Conservation (phyloP, 2,113 vertebrate species). For the Xiphophorus couchianus region DNA sequence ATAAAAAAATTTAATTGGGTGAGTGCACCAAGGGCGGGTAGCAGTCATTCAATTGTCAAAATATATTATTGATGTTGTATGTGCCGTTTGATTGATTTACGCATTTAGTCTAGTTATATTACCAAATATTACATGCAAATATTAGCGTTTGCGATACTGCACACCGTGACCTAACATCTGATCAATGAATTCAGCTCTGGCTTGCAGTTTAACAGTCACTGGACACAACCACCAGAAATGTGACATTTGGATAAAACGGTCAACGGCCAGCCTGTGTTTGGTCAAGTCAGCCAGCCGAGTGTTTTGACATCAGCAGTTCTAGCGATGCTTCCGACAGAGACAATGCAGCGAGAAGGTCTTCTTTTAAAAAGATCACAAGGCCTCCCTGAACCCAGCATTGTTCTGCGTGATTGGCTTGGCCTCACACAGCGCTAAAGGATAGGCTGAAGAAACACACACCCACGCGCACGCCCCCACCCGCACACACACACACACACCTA, state of each 20-base stretch:
- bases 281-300: slow-evolving; percentile 16
- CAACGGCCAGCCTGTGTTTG: neutral
- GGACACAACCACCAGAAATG: neutral
- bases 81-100: too few relatives aligned
- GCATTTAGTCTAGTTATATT: too few relatives aligned
- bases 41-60: too few relatives aligned
- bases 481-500: slow-evolving; percentile 8
- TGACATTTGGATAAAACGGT: neutral
- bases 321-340: slow-evolving; percentile 27
- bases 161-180: neutral
- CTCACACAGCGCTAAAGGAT: slow-evolving; percentile 61
- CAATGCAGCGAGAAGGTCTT: slow-evolving; percentile 31
- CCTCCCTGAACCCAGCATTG: slow-evolving; percentile 56
- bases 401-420: slow-evolving; percentile 67
- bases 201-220: neutral
- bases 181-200: neutral
- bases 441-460: neutral
- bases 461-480: slow-evolving; percentile 5
- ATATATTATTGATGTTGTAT: too few relatives aligned
- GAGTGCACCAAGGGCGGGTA: too few relatives aligned
- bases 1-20: too few relatives aligned
- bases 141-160: too few relatives aligned
- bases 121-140: too few relatives aligned
- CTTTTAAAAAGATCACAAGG: slow-evolving; percentile 65
- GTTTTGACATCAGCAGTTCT: slow-evolving; percentile 19